phyloP scores from a whole-genome alignment of 2,888 invertebrate genomes.

The Disparrhopalites patrizii region DNA sequence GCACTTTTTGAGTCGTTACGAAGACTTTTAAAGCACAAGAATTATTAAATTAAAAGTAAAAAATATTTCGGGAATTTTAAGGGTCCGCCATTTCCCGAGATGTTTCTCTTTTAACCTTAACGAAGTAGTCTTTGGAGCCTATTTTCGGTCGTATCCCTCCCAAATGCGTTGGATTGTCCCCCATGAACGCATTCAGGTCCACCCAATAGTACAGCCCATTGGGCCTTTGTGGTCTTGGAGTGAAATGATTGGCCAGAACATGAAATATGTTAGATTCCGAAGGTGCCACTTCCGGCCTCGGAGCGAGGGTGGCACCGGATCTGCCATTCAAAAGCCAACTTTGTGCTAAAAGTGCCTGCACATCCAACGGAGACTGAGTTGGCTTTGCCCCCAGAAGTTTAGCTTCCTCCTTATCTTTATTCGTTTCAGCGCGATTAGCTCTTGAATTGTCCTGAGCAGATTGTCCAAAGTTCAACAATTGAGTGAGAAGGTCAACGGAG shows the following conservation, averaged over 20 bases:
- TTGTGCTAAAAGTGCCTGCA: conserved; percentile 23
- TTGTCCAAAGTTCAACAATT: conserved; percentile 35
- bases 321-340: conserved; percentile 8
- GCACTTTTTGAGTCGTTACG: not conserved
- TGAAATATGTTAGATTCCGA: conserved; percentile 36
- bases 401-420: no score
- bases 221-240: conserved; percentile 31
- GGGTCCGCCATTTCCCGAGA: no score
- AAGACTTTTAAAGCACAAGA: no score
- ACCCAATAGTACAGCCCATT: conserved; percentile 45
- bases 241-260: conserved; percentile 25
- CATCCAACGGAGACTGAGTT: conserved; percentile 22
- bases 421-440: conserved; percentile 51
- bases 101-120: conserved; percentile 33
- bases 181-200: conserved; percentile 43
- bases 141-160: conserved; percentile 44
- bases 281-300: conserved; percentile 19
- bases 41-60: not conserved
- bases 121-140: conserved; percentile 38
- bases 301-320: no score
- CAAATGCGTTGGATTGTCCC: conserved; percentile 30
- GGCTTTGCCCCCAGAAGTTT: not conserved
- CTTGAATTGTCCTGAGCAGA: conserved; percentile 24
- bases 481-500: conserved; percentile 38
- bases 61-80: no score